Conservation (phyloP, 1,140 invertebrate species). For the Bursaphelenchus mucronatus region DNA sequence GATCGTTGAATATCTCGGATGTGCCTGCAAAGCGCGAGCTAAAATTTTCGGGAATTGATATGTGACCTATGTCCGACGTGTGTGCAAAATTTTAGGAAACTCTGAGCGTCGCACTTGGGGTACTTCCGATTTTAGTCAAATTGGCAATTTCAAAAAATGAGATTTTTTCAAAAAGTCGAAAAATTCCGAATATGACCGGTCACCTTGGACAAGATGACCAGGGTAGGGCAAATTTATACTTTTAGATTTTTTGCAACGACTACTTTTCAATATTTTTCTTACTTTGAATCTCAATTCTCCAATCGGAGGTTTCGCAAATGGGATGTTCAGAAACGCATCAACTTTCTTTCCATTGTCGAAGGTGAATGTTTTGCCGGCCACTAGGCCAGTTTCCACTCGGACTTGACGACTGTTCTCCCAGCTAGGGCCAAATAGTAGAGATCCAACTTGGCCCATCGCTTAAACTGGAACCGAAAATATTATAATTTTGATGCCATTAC, state of each 20-base stretch:
- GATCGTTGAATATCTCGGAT: no score
- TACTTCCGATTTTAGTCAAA: no score
- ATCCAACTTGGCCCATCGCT: constrained; percentile 23
- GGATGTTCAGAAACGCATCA: constrained; percentile 52
- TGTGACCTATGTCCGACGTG: no score
- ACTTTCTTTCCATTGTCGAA: constrained; percentile 35
- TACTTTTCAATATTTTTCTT: constrained; percentile 24
- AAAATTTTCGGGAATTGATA: no score
- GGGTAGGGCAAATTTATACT: not conserved
- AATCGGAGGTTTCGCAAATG: constrained; percentile 46
- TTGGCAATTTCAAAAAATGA: no score
- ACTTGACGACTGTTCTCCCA: constrained; percentile 19
- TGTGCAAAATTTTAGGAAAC: no score
- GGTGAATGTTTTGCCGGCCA: constrained; percentile 39
- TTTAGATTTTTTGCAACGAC: not conserved
- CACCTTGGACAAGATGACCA: no score
- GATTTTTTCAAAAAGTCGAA: no score
- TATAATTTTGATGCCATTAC: no score
- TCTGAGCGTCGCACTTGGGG: no score
- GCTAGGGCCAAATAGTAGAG: constrained; percentile 18
- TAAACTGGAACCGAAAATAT: not conserved
- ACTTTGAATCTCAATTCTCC: constrained; percentile 48
- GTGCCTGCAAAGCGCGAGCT: no score
- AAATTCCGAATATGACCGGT: no score
- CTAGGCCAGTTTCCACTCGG: constrained; percentile 26